These are phyloP conservation scores for Smutsia temminckii DNA, from an alignment of 2,797 vertebrate genomes.

Conservation along the genomic window DNA sequence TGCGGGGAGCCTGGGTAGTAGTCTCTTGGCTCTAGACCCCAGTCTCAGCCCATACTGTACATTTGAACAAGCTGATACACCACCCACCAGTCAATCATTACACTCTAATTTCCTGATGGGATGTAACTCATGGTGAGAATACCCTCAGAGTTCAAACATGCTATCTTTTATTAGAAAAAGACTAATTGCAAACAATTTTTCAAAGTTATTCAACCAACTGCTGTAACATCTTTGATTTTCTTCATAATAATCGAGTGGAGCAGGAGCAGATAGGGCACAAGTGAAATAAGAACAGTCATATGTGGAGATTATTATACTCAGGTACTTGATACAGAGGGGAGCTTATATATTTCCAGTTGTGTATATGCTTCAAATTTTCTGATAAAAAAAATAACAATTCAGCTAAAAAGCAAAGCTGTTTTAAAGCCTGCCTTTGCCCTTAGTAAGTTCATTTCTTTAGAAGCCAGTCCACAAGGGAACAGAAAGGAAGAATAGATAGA, in stretches of 20 bases:
- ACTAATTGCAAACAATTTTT: slow-evolving; percentile 40
- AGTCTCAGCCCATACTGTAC: slow-evolving; percentile 21
- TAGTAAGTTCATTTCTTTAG: not conserved
- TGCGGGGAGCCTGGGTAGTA: not conserved
- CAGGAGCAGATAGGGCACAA: not conserved
- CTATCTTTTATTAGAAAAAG: slow-evolving; percentile 38
- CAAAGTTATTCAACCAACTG: slow-evolving; percentile 32
- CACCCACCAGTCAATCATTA: slow-evolving; percentile 63
- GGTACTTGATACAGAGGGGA: too few species aligned
- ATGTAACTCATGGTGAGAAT: slow-evolving; percentile 22
- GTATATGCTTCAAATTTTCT: not conserved
- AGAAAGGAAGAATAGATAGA: not conserved
- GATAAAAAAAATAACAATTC: not conserved
- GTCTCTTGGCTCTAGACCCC: slow-evolving; percentile 33
- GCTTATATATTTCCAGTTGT: not conserved
- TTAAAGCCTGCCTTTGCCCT: slow-evolving; percentile 26
- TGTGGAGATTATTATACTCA: not conserved
- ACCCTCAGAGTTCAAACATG: not conserved
- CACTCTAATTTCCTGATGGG: slow-evolving; percentile 58
- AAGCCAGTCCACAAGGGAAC: not conserved
- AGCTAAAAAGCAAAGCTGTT: not conserved
- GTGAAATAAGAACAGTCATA: not conserved
- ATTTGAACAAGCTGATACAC: slow-evolving; percentile 67
- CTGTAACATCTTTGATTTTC: not conserved
- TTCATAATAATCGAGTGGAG: not conserved